Evolutionary conservation across 2,797 vertebrate species (phyloP), one percentile per base, ranked within the genome.

Genomic region (Manis javanica): DNA sequence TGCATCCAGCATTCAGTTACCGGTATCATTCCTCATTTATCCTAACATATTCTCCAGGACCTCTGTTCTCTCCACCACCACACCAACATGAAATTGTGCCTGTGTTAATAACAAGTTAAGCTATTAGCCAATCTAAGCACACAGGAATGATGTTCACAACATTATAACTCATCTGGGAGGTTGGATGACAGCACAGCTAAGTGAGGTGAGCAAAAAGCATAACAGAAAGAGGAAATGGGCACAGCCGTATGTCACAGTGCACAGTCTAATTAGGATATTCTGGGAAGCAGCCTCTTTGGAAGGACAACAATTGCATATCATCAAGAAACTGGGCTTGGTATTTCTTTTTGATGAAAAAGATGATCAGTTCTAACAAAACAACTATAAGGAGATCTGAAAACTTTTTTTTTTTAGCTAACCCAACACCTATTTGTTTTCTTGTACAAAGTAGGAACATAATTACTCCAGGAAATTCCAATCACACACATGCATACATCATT

Each of bases 71-170:
- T 85, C 42, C 23, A 2, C 6, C 42, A 46, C 5, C 4, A 6
- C 0, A 42, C 13, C 8, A 5, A 12, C n/a, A 1, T n/a, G 85
- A 94, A 95, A 64, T 0, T 78, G n/a, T 26, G 39, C 39, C 78
- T 68, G 16, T 46, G n/a, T 78, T 78, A 53, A 96, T 85, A 46
- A 66, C n/a, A 87, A 91, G n/a, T 92, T 71, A 95, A 61, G 12
- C 21, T 49, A 83, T 34, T 26, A 81, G 49, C 59, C 46, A 66
- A 91, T 74, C 7, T 51, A 57, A 94, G 26, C 71, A 59, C 19
- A 31, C 4, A 71, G 66, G 72, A 97, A 81, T 24, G 8, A 82
- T 61, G 37, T 81, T 66, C 91, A 37, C 9, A 69, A 46, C 39
- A 68, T 16, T 88, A 49, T 87, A 93, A 85, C 31, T 89, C 79